Conservation (phyloP, 2,888 invertebrate species). For the Hedychridium roseum region DNA sequence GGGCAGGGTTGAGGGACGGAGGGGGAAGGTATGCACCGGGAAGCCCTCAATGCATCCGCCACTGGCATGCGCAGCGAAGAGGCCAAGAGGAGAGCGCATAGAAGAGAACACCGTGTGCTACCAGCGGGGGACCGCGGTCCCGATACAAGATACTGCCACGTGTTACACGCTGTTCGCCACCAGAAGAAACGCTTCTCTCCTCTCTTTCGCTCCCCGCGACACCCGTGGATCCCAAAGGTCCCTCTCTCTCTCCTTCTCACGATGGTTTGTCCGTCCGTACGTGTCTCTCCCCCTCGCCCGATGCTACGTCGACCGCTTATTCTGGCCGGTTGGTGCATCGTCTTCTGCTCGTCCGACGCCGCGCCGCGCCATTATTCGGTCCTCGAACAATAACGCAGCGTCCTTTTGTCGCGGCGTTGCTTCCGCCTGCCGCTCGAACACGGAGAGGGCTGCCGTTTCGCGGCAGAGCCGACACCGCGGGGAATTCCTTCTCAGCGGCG, state of each 20-base stretch:
- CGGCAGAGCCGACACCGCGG: too few species aligned
- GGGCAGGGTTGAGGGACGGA: too few species aligned
- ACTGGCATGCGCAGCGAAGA: constrained; percentile 31
- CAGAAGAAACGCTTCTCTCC: constrained; percentile 51
- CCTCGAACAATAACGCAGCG: background rate
- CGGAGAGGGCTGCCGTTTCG: too few species aligned
- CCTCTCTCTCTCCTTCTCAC: constrained; percentile 18
- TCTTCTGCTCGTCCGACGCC: too few species aligned
- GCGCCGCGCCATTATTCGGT: constrained; percentile 7
- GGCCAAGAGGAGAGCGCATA: constrained; percentile 26
- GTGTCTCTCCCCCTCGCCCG: too few species aligned
- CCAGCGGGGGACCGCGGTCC: constrained; percentile 57
- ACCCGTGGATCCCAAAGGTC: too few species aligned
- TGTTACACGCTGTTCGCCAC: constrained; percentile 64
- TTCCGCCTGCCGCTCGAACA: too few species aligned
- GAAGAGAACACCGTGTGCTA: constrained; percentile 54
- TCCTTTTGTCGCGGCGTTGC: background rate
- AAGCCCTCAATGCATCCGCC: too few species aligned
- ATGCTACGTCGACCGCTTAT: too few species aligned
- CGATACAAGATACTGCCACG: constrained; percentile 64
- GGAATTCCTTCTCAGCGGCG: background rate
- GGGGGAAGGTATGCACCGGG: too few species aligned
- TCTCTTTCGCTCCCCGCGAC: constrained; percentile 4
- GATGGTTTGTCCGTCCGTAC: background rate
- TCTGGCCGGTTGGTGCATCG: too few species aligned